A percentile compares a stretch with the other conserved stretches of the same genome.
These are phyloP conservation scores for Trachelus iudaicus DNA, from an alignment of 2,888 invertebrate species.

Conservation along the genomic window DNA sequence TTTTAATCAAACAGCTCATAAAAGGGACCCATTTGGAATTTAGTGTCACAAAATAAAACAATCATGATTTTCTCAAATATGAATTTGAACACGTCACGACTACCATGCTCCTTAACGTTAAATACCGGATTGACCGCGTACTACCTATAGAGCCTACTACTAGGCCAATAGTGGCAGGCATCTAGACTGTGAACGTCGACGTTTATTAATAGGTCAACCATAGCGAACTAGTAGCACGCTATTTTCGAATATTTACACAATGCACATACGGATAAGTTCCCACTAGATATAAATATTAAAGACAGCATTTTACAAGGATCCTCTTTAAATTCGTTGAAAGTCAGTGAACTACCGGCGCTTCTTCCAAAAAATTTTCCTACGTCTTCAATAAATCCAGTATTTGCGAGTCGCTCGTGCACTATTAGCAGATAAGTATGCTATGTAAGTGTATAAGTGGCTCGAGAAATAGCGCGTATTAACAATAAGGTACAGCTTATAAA, in stretches of 20 bases:
- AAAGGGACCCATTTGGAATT: neutral
- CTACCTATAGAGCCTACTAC: neutral
- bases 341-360: too few species aligned
- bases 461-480: neutral
- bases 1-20: neutral
- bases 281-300: neutral
- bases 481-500: slow-evolving; percentile 8
- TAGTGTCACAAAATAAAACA: neutral
- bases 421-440: neutral
- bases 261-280: neutral
- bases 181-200: neutral
- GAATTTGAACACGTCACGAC: neutral
- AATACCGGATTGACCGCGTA: neutral
- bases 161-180: neutral
- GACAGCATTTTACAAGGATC: neutral
- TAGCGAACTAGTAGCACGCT: neutral
- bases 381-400: neutral
- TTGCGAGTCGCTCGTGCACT: neutral
- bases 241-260: neutral
- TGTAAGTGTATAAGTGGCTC: neutral
- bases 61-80: neutral
- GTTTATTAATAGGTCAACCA: neutral
- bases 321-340: neutral
- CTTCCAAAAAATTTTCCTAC: neutral
- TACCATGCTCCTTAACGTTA: neutral